Evolutionary conservation across 2,797 vertebrate species (phyloP).

Genomic region (Pygocentrus nattereri): DNA sequence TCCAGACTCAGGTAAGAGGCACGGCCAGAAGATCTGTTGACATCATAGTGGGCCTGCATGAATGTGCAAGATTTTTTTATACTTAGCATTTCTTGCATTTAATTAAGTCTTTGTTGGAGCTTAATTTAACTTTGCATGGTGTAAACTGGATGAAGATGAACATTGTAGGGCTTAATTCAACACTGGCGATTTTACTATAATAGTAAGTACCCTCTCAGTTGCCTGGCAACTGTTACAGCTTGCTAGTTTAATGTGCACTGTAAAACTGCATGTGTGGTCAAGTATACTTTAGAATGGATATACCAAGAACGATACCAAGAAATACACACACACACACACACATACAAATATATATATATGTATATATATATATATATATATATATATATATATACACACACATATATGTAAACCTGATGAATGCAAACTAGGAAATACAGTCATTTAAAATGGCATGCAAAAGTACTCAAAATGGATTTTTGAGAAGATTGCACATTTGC

Average conservation of each 20-base stretch:
- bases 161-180: not conserved
- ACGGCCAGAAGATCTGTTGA: not conserved
- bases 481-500: not conserved
- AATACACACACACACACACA: too few species aligned
- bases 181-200: not conserved
- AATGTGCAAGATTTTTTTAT: not conserved
- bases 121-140: not conserved
- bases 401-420: not conserved
- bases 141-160: constrained; percentile 4
- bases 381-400: too few species aligned
- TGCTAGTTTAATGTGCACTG: too few species aligned
- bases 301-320: not conserved
- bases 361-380: not conserved
- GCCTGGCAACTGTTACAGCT: too few species aligned
- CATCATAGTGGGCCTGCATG: not conserved
- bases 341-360: too few species aligned
- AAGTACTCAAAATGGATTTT: not conserved
- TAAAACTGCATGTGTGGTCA: too few species aligned
- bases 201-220: not conserved
- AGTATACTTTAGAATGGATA: too few species aligned
- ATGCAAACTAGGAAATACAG: not conserved
- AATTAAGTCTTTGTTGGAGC: not conserved
- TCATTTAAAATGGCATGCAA: not conserved
- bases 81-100: not conserved
- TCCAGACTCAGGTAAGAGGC: constrained; percentile 94